Evolutionary conservation across 2,888 invertebrate genomes (phyloP), one percentile per base, ranked within the genome.

Genomic region (Eupithecia dodoneata): DNA sequence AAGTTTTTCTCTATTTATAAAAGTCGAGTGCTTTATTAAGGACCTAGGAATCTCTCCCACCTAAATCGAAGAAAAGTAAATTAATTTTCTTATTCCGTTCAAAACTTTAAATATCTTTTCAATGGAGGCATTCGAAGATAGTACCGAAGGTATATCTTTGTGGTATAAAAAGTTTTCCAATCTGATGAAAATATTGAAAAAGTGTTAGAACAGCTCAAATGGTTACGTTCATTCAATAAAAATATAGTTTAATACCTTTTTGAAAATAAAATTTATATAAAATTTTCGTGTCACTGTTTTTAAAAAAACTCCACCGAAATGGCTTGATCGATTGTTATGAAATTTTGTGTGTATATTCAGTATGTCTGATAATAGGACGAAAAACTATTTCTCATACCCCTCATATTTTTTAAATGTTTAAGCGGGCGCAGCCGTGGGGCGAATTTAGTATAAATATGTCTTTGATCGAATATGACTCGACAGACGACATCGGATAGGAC

Each of bases 141-240:
- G 41, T 41, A 41, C 41, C 13, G 13, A 42, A 65, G 41, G 41
- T 41, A 65, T 65, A 41, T 65, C 41, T 65, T 12, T 5, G 41
- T 13, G 13, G 13, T 5, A 41, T 65, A 3, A 59, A 42, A 65
- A 41, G 65, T 65, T 65, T 65, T 65, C 30, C 65, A 65, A 65
- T 65, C 65, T 41, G 65, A 15, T 13, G 65, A 65, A 65, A 65
- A 65, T 65, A 42, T 65, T 65, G 41, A 42, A 65, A 65, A 65
- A 65, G 65, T 65, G 41, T 59, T 41, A 65, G 41, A 13, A 15
- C 65, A 13, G 41, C 41, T 41, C 13, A 15, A 41, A 65, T 41
- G 30, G 4, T 65, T 65, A 4, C 41, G 41, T 65, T 65, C 41
- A 41, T 41, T 65, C 13, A 15, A 66, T 15, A 42, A 66, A 18